Base-by-base conservation (phyloP, 2,797 vertebrate species). In the Lagocephalus sceleratus region DNA sequence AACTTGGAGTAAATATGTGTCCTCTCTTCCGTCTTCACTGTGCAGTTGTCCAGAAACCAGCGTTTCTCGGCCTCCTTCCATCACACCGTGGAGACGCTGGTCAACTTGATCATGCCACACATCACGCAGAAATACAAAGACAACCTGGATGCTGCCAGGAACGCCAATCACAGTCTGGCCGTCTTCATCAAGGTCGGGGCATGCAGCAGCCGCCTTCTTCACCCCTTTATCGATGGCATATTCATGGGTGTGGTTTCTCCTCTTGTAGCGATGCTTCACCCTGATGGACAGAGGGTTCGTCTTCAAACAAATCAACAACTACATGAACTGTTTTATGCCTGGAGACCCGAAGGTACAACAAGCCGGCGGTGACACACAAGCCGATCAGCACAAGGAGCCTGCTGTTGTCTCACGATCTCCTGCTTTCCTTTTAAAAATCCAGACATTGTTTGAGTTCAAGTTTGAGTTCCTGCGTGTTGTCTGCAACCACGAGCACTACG, bases 251-350 rank as follows among this genome's bases (percentile, higher is more conserved):
- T n/a, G 5, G 5, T 43, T 22, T 41, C 23, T 12, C 8, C 1
- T 8, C 32, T 25, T 58, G 10, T 84, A 99, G 97, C 93, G 94
- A 56, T 98, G 96, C 81, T 96, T 99, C 79, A 98, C 95, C 64
- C 91, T 98, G 66, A 99, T 99, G 97, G 97, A 99, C 71, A 87
- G 97, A 82, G 97, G 97, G 71, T 99, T 99, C 51, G 81, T 94
- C 71, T 98, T 99, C 87, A 99, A 98, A 77, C 96, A 94, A 84
- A 99, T 99, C 86, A 99, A 98, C 90, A 96, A 97, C 88, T 99
- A 98, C 60, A 94, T 93, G 77, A 94, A 92, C 85, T 94, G 92
- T 80, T 99, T 99, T 78, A 82, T 94, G 69, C 95, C 97, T n/a
- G 97, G 95, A 85, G 97, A 99, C 73, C 89, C 97, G 0, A 99